Conservation (phyloP, 2,888 invertebrate species). For the Sphaeridia pumilis region DNA sequence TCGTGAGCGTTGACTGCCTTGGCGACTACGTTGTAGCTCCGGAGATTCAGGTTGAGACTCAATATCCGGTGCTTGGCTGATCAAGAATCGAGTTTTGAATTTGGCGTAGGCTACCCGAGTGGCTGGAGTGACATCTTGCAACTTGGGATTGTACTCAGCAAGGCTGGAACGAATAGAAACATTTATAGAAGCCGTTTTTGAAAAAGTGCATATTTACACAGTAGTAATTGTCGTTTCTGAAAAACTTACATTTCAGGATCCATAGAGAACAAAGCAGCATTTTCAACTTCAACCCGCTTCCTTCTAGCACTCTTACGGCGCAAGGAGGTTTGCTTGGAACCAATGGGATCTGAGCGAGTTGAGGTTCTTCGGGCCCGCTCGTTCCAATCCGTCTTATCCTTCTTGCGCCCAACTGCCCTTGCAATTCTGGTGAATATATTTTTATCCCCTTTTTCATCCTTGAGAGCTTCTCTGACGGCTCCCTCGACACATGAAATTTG, state of each 20-base stretch:
- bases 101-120: slow-evolving; percentile 76
- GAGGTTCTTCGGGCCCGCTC: slow-evolving; percentile 56
- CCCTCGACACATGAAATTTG: slow-evolving; percentile 80
- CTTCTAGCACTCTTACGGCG: slow-evolving; percentile 49
- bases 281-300: slow-evolving; percentile 56
- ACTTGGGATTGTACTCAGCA: slow-evolving; percentile 67
- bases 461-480: slow-evolving; percentile 60
- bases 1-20: not conserved
- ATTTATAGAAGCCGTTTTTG: not conserved
- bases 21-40: not conserved
- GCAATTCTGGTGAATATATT: slow-evolving; percentile 77
- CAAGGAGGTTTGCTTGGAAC: slow-evolving; percentile 39
- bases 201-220: not conserved
- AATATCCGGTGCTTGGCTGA: slow-evolving; percentile 27
- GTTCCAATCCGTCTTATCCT: slow-evolving; percentile 68
- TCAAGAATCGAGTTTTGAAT: slow-evolving; percentile 52
- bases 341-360: slow-evolving; percentile 60
- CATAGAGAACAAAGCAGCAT: slow-evolving; percentile 47
- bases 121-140: slow-evolving; percentile 60
- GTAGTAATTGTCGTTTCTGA: not conserved
- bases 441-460: slow-evolving; percentile 54
- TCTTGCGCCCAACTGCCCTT: slow-evolving; percentile 57
- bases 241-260: slow-evolving; percentile 43
- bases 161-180: slow-evolving; percentile 39
- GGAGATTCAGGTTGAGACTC: slow-evolving; percentile 12